These are phyloP conservation scores for Myathropa florea DNA, from an alignment of 2,888 invertebrate genomes.

Conservation along the genomic window DNA sequence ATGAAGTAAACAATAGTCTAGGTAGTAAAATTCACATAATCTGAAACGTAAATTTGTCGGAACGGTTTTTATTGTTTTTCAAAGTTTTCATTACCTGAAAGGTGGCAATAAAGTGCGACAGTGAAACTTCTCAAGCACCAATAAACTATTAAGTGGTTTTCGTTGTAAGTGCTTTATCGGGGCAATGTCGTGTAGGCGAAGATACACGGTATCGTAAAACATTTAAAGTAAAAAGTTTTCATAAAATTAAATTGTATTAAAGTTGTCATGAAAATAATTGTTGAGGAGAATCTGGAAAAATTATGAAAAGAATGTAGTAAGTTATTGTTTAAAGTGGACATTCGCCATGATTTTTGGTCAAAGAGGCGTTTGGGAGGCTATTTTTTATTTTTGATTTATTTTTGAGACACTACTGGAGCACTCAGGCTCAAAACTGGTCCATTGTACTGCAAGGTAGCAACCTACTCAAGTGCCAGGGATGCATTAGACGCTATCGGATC, in stretches of 20 bases:
- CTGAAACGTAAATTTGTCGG: conserved; percentile 1
- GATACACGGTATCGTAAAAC: neutral
- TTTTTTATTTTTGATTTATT: too few species aligned
- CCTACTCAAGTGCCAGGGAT: too few species aligned
- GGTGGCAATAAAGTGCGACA: conserved; percentile 18
- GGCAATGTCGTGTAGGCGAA: neutral
- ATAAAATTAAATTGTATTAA: neutral
- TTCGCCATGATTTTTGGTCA: too few species aligned
- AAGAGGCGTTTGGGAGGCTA: too few species aligned
- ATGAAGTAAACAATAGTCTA: neutral
- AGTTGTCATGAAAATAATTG: neutral
- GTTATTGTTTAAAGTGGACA: too few species aligned
- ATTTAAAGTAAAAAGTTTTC: neutral
- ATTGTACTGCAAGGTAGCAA: too few species aligned
- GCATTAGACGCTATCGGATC: too few species aligned
- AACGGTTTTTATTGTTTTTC: conserved; percentile 10
- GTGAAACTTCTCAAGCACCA: neutral
- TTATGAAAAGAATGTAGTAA: neutral
- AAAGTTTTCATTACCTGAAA: conserved; percentile 36
- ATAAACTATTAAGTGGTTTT: neutral
- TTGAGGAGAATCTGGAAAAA: neutral
- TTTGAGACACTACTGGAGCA: too few species aligned
- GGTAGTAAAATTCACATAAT: conserved; percentile 22
- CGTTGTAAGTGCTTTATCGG: neutral
- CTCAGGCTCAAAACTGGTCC: too few species aligned